These are phyloP conservation scores for Scleropages formosus DNA, from an alignment of 2,797 vertebrate species.

Conservation along the genomic window DNA sequence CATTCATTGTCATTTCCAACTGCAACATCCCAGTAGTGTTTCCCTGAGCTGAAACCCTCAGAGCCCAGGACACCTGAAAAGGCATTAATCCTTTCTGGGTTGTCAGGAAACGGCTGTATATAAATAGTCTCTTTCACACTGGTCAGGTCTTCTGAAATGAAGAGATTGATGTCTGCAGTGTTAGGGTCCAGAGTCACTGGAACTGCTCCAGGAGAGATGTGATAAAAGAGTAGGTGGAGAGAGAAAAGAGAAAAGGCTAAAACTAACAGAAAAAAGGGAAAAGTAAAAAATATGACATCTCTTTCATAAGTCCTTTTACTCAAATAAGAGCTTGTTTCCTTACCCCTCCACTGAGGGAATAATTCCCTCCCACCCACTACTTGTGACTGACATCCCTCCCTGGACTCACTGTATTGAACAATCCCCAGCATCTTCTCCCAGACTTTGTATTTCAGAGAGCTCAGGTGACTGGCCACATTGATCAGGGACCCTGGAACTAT, in stretches of 20 bases:
- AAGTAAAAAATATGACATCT: no score
- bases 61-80: constrained; percentile 67
- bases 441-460: constrained; percentile 67
- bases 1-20: constrained; percentile 68
- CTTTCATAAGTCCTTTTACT: no score
- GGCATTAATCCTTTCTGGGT: constrained; percentile 69
- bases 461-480: constrained; percentile 62
- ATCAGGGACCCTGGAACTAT: constrained; percentile 56
- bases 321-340: no score
- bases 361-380: not conserved
- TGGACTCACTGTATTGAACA: constrained; percentile 64
- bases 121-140: constrained; percentile 59
- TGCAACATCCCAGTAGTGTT: constrained; percentile 65
- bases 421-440: constrained; percentile 65
- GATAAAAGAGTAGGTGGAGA: not conserved
- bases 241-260: not conserved
- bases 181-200: constrained; percentile 72
- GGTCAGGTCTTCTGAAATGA: constrained; percentile 68
- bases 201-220: constrained; percentile 42
- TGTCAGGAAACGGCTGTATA: constrained; percentile 56
- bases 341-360: no score
- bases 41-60: constrained; percentile 53
- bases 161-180: constrained; percentile 70
- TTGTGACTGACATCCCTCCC: no score
- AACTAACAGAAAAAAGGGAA: no score